These are phyloP conservation scores for Agrochola circellaris DNA, from an alignment of 2,888 invertebrate genomes.

Conservation along the genomic window DNA sequence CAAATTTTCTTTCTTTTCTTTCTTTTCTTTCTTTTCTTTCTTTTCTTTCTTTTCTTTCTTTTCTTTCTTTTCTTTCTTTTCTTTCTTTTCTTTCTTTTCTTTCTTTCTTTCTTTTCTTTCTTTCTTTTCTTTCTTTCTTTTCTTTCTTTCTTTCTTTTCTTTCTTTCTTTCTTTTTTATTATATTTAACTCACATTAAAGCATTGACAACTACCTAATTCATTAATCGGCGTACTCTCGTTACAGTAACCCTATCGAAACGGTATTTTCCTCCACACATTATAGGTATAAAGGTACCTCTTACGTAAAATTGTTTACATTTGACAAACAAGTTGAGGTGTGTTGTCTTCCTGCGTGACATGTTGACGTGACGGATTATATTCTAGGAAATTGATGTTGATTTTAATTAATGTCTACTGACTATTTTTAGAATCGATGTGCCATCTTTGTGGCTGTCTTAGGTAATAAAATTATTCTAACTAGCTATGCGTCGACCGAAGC, in stretches of 20 bases:
- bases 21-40: too few species aligned
- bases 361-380: conserved; percentile 53
- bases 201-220: too few species aligned
- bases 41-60: too few species aligned
- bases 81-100: too few species aligned
- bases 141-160: too few species aligned
- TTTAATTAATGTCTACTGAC: not conserved
- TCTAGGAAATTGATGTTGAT: conserved; percentile 25
- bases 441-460: too few species aligned
- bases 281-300: not conserved
- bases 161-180: too few species aligned
- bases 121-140: too few species aligned
- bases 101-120: too few species aligned
- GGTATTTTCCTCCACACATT: not conserved
- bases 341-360: conserved; percentile 37
- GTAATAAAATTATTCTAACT: not conserved
- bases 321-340: conserved; percentile 47
- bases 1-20: too few species aligned
- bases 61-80: too few species aligned
- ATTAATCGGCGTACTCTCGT: not conserved
- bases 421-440: not conserved
- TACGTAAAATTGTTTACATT: conserved; percentile 48
- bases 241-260: not conserved
- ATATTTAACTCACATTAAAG: too few species aligned
- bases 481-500: not conserved